Conservation (phyloP, 2,113 vertebrate genomes). For the Carassius auratus region DNA sequence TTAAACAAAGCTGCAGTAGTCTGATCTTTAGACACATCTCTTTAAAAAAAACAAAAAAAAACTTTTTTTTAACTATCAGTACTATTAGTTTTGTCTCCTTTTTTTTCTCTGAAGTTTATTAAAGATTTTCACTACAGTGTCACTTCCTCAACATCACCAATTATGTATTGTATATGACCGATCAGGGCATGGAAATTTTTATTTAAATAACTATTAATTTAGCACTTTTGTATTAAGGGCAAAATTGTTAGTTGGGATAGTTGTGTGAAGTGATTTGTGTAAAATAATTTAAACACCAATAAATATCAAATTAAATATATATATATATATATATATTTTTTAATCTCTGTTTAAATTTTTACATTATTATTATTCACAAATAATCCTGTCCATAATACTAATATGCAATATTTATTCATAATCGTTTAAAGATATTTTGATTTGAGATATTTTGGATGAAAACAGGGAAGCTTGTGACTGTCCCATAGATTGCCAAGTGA, state of each 20-base stretch:
- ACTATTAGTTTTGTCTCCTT: background rate
- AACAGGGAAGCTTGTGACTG: no score
- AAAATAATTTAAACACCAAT: background rate
- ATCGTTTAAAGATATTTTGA: no score
- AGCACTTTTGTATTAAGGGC: background rate
- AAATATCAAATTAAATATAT: background rate
- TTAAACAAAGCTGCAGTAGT: background rate
- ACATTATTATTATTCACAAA: no score
- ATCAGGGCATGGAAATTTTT: background rate
- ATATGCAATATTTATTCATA: no score
- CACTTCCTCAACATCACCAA: background rate
- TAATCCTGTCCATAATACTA: no score
- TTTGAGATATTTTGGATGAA: no score
- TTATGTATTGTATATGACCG: background rate
- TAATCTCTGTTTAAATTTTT: no score
- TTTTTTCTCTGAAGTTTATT: background rate
- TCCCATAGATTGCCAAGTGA: no score
- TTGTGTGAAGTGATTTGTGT: no score
- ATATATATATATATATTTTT: no score
- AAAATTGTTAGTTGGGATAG: background rate
- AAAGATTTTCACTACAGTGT: background rate
- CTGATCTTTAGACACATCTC: constrained; percentile 5
- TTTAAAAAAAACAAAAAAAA: no score
- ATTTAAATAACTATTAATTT: background rate
- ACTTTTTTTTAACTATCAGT: background rate